A percentile compares a stretch with the other conserved stretches of the same genome.
Evolutionary conservation across 1,140 invertebrate species (phyloP).

Genomic region (Drusus annulatus): DNA sequence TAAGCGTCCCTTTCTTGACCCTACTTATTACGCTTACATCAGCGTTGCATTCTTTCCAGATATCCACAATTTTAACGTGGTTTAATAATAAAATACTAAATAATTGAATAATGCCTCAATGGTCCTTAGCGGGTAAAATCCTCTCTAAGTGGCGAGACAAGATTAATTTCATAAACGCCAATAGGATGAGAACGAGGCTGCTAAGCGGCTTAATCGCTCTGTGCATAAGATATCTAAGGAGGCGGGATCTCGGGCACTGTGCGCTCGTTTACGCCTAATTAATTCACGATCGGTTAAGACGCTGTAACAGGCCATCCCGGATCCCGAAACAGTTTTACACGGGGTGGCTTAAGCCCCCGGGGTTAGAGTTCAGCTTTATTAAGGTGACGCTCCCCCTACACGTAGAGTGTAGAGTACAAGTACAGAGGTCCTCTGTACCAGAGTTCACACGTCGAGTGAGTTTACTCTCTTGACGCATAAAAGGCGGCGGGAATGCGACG

Average conservation of each 20-base stretch:
- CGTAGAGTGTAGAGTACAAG: neutral
- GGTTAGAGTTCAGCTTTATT: conserved; percentile 33
- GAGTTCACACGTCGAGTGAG: conserved; percentile 37
- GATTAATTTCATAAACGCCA: no score
- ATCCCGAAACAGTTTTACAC: conserved; percentile 18
- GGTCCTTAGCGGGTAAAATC: no score
- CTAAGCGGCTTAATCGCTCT: neutral
- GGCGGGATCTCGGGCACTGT: no score
- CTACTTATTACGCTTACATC: no score
- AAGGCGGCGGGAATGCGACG: conserved; percentile 36
- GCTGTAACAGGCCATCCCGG: conserved; percentile 5
- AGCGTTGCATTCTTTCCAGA: no score
- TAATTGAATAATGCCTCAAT: no score
- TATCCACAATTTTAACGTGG: no score
- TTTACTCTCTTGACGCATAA: conserved; percentile 28
- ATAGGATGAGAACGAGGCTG: no score
- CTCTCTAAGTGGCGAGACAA: no score
- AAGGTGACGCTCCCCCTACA: no score
- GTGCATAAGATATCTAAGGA: neutral
- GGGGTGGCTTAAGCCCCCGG: neutral
- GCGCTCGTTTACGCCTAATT: conserved; percentile 23
- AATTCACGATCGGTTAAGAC: conserved; percentile 33
- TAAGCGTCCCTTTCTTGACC: no score
- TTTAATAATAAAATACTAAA: no score
- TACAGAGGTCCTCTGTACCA: neutral